phyloP scores from a whole-genome alignment of 2,113 vertebrate species.

The Pseudorectes ferrugineus region DNA sequence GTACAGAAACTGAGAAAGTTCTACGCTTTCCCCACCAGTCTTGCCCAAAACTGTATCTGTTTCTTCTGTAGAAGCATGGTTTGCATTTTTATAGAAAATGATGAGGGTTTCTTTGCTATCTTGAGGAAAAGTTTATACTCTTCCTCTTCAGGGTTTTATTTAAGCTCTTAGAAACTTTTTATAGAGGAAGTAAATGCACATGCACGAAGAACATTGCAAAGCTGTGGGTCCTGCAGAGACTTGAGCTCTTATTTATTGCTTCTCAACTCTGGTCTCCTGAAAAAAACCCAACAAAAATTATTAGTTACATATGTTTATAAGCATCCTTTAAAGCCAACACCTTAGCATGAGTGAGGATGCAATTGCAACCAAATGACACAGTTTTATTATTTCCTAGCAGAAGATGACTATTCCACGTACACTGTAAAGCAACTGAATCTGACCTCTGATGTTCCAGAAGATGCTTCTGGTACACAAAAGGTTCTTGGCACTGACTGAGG shows the following conservation, averaged over 20 bases:
- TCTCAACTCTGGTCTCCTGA: background rate
- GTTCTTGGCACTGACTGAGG: background rate
- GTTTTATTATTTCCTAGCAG: background rate
- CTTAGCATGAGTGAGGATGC: background rate
- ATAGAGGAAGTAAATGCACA: background rate
- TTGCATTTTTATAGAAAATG: background rate
- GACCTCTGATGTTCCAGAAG: background rate
- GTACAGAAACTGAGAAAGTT: background rate
- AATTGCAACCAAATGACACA: background rate
- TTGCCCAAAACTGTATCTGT: background rate
- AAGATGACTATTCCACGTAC: background rate
- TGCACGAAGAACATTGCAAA: background rate
- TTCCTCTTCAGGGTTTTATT: background rate
- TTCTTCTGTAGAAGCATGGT: background rate
- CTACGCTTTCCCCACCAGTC: background rate
- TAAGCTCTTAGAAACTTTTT: background rate
- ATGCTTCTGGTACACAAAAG: background rate
- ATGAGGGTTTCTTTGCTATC: accelerated
- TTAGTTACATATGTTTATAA: background rate
- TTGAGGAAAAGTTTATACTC: background rate
- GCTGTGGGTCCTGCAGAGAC: background rate
- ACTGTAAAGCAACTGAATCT: background rate
- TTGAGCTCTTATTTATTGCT: background rate
- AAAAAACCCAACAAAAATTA: background rate
- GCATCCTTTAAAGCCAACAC: background rate